These are phyloP conservation scores for Opisthograptis luteolata DNA, from an alignment of 2,888 invertebrate species.

Conservation along the genomic window DNA sequence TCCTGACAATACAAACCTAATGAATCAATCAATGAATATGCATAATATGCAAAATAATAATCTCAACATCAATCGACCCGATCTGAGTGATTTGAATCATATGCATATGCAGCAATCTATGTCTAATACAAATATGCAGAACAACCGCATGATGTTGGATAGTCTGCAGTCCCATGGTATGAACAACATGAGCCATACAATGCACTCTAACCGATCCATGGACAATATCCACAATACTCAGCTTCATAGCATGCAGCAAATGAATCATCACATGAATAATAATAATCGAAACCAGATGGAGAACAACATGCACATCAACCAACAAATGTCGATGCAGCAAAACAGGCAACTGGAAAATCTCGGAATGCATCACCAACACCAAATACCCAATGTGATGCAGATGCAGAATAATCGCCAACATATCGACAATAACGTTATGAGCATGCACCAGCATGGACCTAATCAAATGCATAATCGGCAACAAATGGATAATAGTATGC, in stretches of 20 bases:
- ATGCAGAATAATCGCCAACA: constrained; percentile 73
- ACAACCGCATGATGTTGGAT: constrained; percentile 76
- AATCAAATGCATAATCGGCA: constrained; percentile 78
- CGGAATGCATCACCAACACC: constrained; percentile 74
- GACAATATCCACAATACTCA: constrained; percentile 74
- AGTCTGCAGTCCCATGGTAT: constrained; percentile 73
- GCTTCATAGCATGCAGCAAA: constrained; percentile 74
- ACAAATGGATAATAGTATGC: constrained; percentile 71
- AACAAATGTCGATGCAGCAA: constrained; percentile 73
- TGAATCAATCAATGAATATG: constrained; percentile 75
- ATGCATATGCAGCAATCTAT: constrained; percentile 74
- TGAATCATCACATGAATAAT: constrained; percentile 71
- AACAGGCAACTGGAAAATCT: constrained; percentile 73
- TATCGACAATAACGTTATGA: constrained; percentile 70
- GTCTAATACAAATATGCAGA: constrained; percentile 61
- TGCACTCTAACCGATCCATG: constrained; percentile 72
- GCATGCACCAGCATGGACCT: constrained; percentile 74
- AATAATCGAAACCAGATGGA: constrained; percentile 67
- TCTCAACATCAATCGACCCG: constrained; percentile 67
- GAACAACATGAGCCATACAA: constrained; percentile 69
- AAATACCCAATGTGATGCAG: constrained; percentile 77
- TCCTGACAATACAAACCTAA: constrained; percentile 64
- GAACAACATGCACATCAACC: constrained; percentile 72
- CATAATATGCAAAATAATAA: constrained; percentile 66
- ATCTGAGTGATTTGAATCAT: constrained; percentile 70